Evolutionary conservation across 2,888 invertebrate genomes (phyloP).

Genomic region (Patella depressa): DNA sequence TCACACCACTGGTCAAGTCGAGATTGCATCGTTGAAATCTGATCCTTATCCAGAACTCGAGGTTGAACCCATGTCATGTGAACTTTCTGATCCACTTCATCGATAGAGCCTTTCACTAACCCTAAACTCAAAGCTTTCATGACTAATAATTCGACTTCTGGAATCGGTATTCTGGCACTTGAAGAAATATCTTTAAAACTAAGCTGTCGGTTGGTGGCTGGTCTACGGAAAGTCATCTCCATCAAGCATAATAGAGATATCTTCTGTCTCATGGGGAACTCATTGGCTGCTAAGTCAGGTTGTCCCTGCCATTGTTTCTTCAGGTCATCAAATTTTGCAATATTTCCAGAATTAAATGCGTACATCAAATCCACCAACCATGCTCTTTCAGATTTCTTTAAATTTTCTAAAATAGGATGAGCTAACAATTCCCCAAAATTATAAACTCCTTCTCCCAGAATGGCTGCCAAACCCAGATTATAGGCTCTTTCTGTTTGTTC

Average conservation of each 20-base stretch:
- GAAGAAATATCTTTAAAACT: slow-evolving; percentile 91
- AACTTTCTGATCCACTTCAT: slow-evolving; percentile 85
- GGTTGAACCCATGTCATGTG: slow-evolving; percentile 91
- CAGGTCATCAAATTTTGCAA: slow-evolving; percentile 76
- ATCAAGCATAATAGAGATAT: slow-evolving; percentile 95
- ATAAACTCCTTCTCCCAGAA: slow-evolving; percentile 89
- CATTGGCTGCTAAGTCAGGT: slow-evolving; percentile 87
- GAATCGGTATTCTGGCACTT: slow-evolving; percentile 84
- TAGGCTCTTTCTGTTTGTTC: slow-evolving; percentile 79
- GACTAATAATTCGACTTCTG: slow-evolving; percentile 90
- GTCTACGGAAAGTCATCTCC: slow-evolving; percentile 98
- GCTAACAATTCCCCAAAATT: slow-evolving; percentile 97
- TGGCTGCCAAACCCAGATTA: slow-evolving; percentile 91
- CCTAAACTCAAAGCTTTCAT: slow-evolving; percentile 98
- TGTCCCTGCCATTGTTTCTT: slow-evolving; percentile 85
- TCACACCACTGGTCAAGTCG: slow-evolving; percentile 82
- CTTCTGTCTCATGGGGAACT: slow-evolving; percentile 88
- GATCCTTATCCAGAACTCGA: slow-evolving; percentile 80
- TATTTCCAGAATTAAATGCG: slow-evolving; percentile 73
- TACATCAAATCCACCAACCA: slow-evolving; percentile 86
- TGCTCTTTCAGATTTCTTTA: slow-evolving; percentile 83
- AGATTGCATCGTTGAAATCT: slow-evolving; percentile 82
- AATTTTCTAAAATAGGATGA: slow-evolving; percentile 90
- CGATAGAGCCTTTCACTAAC: slow-evolving; percentile 93
- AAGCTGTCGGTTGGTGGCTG: slow-evolving; percentile 87